phyloP scores from a whole-genome alignment of 1,140 invertebrate species.

The Cotesia glomerata region DNA sequence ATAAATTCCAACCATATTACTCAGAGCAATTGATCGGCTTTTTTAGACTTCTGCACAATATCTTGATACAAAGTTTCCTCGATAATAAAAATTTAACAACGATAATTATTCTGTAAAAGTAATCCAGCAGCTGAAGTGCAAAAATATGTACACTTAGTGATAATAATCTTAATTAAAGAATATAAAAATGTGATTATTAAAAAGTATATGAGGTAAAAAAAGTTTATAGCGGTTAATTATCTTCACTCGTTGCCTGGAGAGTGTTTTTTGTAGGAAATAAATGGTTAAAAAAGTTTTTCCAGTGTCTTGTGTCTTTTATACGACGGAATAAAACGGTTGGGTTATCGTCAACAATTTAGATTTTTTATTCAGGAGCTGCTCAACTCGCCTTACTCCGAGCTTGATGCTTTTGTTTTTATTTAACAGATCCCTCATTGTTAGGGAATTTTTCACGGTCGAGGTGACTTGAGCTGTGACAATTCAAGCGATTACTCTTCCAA shows the following conservation, averaged over 20 bases:
- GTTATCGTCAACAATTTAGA: slow-evolving; percentile 16
- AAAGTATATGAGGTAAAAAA: not conserved
- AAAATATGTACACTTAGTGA: too few species aligned
- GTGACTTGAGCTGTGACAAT: not conserved
- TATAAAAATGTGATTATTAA: too few species aligned
- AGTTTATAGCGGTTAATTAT: not conserved
- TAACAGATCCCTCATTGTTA: not conserved
- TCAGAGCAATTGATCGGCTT: too few species aligned
- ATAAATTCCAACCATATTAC: too few species aligned
- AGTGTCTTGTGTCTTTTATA: not conserved
- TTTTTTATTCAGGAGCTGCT: not conserved
- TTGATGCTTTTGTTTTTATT: too few species aligned
- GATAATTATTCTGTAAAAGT: too few species aligned
- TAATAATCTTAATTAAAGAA: too few species aligned
- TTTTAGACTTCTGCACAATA: too few species aligned
- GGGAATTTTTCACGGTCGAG: not conserved
- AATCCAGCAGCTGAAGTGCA: too few species aligned
- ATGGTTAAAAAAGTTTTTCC: not conserved
- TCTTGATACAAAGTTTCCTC: too few species aligned
- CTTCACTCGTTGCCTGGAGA: not conserved
- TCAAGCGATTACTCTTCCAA: not conserved
- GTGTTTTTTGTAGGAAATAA: not conserved
- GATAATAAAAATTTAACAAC: too few species aligned
- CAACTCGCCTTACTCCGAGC: not conserved
- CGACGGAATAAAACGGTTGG: slow-evolving; percentile 12